Conservation (phyloP, 2,888 invertebrate genomes). For the Scrobipalpa costella region DNA sequence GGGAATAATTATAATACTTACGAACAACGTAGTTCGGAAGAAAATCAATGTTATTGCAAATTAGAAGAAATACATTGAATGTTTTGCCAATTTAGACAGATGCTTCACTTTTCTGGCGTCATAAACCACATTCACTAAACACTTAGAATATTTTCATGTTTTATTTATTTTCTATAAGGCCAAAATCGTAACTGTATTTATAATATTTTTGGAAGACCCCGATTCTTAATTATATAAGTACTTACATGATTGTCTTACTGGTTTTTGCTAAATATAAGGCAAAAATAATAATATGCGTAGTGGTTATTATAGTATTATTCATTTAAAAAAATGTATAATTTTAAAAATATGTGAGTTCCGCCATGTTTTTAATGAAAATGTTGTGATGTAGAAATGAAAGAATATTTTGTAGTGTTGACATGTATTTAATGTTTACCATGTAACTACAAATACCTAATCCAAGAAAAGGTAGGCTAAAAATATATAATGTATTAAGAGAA, state of each 20-base stretch:
- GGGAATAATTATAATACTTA: neutral
- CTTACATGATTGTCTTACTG: neutral
- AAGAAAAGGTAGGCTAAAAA: constrained; percentile 61
- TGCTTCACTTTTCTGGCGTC: neutral
- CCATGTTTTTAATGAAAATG: constrained; percentile 8
- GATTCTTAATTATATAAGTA: neutral
- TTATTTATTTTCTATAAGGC: neutral
- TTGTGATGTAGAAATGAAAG: constrained; percentile 74
- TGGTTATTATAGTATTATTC: neutral
- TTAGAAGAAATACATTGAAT: too few relatives aligned
- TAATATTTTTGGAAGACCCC: neutral
- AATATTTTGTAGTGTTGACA: constrained; percentile 77
- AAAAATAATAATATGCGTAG: neutral
- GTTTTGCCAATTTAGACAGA: neutral
- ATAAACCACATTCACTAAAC: neutral
- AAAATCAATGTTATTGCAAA: too few relatives aligned
- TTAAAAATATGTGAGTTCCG: neutral
- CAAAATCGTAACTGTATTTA: constrained; percentile 1
- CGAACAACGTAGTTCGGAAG: neutral
- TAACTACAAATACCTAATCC: constrained; percentile 74
- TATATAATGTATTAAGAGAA: constrained; percentile 43
- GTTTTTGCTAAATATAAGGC: neutral
- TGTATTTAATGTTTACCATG: constrained; percentile 79
- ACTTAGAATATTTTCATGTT: neutral
- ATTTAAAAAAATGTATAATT: neutral